Base-by-base conservation (phyloP, 2,888 invertebrate species). In the Parnassius orleans region DNA sequence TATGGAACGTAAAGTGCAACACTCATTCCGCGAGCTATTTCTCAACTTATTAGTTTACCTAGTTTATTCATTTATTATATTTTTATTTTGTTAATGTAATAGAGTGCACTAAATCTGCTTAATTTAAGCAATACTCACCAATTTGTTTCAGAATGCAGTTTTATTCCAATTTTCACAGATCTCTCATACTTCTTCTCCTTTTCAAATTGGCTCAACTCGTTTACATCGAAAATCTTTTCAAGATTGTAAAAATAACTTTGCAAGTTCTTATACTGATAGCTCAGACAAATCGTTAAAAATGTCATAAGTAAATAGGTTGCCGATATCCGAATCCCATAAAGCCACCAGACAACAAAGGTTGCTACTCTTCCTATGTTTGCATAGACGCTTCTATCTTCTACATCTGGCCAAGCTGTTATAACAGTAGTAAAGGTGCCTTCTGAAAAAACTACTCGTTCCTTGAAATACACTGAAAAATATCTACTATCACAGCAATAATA, bases 171-270 rank as follows among this genome's bases (percentile, higher is more conserved):
- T 72, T 75, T 81, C 9, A 86, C 65, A 0, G 71, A 71, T 0
- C 73, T 53, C 53, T 80, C 81, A 64, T 80, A 87, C 42, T 70
- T 67, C 1, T 50, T 14, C 65, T 85, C 83, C 33, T 76, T 83
- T 42, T 77, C 72, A 0, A 44, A 43, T n/a, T 80, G 81, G 24
- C 63, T 66, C n/a, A 72, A 53, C 47, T 71, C 60, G 0, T 68
- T 47, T 12, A 66, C 63, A 1, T 69, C 43, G 60, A 85, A 86
- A 52, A 85, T 79, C 0, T 69, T 52, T 5, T 68, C 66, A 0
- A 86, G 75, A 10, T 67, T 72, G 24, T 65, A 57, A 68, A 86
- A 87, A 66, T 86, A 87, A 19, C 75, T 78, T 33, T 77, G 73
- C 41, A 86, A 57, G 62, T 80, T 80, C 56, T 70, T 76, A 61